Percentiles rank a stretch among this genome's conserved stretches.
Evolutionary conservation across 2,888 invertebrate species (phyloP).

Genomic region (Ctena decussata): DNA sequence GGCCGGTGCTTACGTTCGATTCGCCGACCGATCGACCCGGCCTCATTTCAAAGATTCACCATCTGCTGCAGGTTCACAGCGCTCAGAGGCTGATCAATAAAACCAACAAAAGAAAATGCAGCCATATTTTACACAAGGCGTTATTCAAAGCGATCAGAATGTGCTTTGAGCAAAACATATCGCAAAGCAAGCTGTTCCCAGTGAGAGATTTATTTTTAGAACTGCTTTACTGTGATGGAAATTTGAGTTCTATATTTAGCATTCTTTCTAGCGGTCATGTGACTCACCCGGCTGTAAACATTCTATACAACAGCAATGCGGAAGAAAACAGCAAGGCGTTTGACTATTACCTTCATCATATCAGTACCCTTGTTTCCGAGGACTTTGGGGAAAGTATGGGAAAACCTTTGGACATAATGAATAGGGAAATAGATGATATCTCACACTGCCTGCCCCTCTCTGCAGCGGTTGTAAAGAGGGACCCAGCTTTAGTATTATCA

Average conservation of each 20-base stretch:
- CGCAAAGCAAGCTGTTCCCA: conserved; percentile 61
- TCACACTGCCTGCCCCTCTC: conserved; percentile 58
- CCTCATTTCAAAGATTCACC: conserved; percentile 61
- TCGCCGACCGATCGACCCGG: conserved; percentile 44
- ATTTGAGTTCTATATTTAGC: conserved; percentile 69
- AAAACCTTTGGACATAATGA: conserved; percentile 43
- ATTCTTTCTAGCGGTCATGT: conserved; percentile 57
- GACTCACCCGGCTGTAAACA: conserved; percentile 48
- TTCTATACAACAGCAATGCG: conserved; percentile 57
- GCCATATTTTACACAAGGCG: conserved; percentile 33
- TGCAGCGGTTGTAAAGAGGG: conserved; percentile 66
- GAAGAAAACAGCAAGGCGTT: conserved; percentile 52
- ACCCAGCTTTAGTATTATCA: conserved; percentile 60
- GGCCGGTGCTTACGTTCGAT: background rate
- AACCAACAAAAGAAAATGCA: conserved; percentile 17
- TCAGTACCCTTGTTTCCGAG: conserved; percentile 17
- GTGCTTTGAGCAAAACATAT: conserved; percentile 63
- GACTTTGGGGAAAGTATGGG: background rate
- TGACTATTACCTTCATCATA: conserved; percentile 67
- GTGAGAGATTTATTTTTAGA: conserved; percentile 67
- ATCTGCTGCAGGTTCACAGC: conserved; percentile 49
- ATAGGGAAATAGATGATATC: conserved; percentile 57
- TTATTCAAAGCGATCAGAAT: conserved; percentile 58
- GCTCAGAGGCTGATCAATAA: conserved; percentile 21
- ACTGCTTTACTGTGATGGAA: conserved; percentile 66